phyloP scores from a whole-genome alignment of 2,888 invertebrate species.

The Nycteola revayana region DNA sequence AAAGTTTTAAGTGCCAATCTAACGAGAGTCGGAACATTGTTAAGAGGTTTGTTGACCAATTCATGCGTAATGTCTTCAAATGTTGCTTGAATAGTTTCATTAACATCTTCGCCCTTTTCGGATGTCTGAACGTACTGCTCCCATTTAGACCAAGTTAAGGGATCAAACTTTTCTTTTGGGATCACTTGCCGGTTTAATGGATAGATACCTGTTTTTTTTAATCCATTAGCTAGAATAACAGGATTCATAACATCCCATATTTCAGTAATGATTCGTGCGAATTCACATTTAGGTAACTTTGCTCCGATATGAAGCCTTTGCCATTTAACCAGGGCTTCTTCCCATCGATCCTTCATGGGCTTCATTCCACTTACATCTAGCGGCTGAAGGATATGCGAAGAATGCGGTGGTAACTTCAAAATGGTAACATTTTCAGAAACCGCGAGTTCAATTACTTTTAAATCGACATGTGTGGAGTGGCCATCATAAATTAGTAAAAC shows the following conservation, averaged over 20 bases:
- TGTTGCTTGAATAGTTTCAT: too few species aligned
- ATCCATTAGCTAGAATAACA: constrained; percentile 3
- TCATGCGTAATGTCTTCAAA: too few species aligned
- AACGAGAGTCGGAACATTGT: too few species aligned
- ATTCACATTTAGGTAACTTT: constrained; percentile 10
- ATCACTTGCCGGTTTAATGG: too few species aligned
- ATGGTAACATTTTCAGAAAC: constrained; percentile 31
- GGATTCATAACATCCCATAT: constrained; percentile 18
- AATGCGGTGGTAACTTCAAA: constrained; percentile 41
- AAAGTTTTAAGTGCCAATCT: too few species aligned
- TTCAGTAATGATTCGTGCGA: constrained; percentile 10
- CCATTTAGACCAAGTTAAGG: too few species aligned
- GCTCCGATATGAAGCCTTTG: constrained; percentile 25
- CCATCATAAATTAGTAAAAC: constrained; percentile 1
- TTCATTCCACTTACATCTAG: constrained; percentile 36
- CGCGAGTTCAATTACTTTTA: constrained; percentile 38
- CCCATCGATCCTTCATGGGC: constrained; percentile 29
- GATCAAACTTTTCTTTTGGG: too few species aligned
- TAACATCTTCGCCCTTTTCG: too few species aligned
- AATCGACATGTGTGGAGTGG: too few species aligned
- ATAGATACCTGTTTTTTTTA: too few species aligned
- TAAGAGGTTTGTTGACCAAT: too few species aligned
- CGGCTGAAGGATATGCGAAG: constrained; percentile 36
- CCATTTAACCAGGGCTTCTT: constrained; percentile 26
- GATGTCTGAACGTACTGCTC: too few species aligned